Percentiles rank a stretch among this genome's conserved stretches.
Evolutionary conservation across 2,797 vertebrate species (phyloP).

Genomic region (Tenualosa ilisha): DNA sequence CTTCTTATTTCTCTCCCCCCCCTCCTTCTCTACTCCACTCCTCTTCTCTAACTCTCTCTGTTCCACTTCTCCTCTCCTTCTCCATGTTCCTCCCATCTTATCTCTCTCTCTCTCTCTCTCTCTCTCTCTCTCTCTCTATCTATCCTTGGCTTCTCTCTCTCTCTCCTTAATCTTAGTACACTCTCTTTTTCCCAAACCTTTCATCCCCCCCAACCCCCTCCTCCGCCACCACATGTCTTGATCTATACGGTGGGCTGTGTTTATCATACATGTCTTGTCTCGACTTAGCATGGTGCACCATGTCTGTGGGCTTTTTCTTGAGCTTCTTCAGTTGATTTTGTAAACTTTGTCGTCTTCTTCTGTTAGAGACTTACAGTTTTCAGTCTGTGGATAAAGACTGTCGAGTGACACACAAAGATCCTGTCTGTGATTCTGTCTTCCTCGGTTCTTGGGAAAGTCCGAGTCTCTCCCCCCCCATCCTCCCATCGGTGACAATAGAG

Average conservation of each 20-base stretch:
- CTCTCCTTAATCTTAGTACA: neutral
- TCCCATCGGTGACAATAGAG: neutral
- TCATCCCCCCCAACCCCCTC: neutral
- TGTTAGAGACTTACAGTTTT: neutral
- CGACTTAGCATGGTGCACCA: neutral
- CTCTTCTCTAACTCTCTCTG: conserved; percentile 26
- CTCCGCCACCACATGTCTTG: neutral
- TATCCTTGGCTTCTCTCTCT: neutral
- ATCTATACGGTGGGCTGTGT: neutral
- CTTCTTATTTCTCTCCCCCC: conserved; percentile 33
- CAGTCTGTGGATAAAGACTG: neutral
- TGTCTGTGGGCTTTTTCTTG: too few species aligned
- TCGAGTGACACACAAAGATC: neutral
- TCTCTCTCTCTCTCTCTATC: neutral
- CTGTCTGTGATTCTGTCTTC: neutral
- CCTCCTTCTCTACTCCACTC: neutral
- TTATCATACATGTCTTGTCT: neutral
- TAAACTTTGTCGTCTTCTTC: neutral
- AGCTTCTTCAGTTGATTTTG: too few species aligned
- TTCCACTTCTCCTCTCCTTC: conserved; percentile 32
- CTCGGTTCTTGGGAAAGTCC: neutral
- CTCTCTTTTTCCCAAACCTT: neutral
- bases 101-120: conserved; percentile 13
- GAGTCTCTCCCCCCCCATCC: neutral
- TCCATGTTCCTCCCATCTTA: conserved; percentile 31